A percentile compares a stretch with the other conserved stretches of the same genome.
These are phyloP conservation scores for Hypercompe scribonia DNA, from an alignment of 2,888 invertebrate genomes.

Conservation along the genomic window DNA sequence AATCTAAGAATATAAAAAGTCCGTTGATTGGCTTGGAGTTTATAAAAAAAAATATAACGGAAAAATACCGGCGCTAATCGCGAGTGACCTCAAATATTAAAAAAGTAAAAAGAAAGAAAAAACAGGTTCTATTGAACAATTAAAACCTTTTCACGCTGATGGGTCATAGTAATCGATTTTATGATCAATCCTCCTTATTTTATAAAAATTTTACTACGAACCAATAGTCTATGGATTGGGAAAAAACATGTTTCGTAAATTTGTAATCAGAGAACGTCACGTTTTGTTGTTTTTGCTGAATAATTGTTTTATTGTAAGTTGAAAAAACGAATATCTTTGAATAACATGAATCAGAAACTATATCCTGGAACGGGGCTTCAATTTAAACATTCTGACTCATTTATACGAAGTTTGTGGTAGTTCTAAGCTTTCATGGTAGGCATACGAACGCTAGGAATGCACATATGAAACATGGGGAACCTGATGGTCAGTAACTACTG, in stretches of 20 bases:
- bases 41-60: slow-evolving; percentile 49
- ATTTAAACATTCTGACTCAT: background rate
- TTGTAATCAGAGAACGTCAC: slow-evolving; percentile 22
- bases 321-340: background rate
- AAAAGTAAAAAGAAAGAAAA: slow-evolving; percentile 20
- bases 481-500: too few species aligned
- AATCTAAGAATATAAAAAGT: slow-evolving; percentile 21
- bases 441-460: too few species aligned
- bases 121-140: slow-evolving; percentile 44
- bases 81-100: slow-evolving; percentile 46
- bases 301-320: slow-evolving; percentile 6
- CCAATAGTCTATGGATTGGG: slow-evolving; percentile 19
- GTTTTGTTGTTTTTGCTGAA: slow-evolving; percentile 7
- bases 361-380: background rate
- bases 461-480: too few species aligned
- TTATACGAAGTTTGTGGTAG: too few species aligned
- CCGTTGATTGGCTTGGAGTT: slow-evolving; percentile 38
- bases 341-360: background rate
- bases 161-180: slow-evolving; percentile 49
- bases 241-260: slow-evolving; percentile 21
- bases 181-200: slow-evolving; percentile 47
- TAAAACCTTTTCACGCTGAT: slow-evolving; percentile 51
- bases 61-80: slow-evolving; percentile 45
- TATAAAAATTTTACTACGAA: slow-evolving; percentile 38
- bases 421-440: too few species aligned